These are phyloP conservation scores for Chrysolina haemoptera DNA, from an alignment of 2,888 invertebrate genomes.

Conservation along the genomic window DNA sequence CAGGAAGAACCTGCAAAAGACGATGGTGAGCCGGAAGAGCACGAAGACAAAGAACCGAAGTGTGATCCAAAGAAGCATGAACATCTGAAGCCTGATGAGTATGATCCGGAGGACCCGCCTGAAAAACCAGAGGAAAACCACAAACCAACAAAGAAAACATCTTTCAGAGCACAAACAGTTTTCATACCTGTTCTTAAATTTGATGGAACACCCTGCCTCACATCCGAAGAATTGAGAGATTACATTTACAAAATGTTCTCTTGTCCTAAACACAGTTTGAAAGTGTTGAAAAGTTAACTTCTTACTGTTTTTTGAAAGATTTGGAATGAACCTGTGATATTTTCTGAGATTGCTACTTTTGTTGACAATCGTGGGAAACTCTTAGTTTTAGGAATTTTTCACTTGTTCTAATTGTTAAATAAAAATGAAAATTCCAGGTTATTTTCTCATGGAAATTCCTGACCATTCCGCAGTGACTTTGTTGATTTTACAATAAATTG, in stretches of 20 bases:
- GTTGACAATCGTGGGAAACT: slow-evolving; percentile 31
- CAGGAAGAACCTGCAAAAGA: background rate
- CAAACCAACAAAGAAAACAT: background rate
- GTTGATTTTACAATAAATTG: slow-evolving; percentile 7
- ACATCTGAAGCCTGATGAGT: no score
- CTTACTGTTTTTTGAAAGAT: background rate
- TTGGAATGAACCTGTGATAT: slow-evolving; percentile 33
- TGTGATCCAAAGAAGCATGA: background rate
- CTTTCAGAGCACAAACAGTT: slow-evolving; percentile 39
- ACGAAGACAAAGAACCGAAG: background rate
- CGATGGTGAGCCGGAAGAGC: background rate
- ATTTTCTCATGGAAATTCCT: slow-evolving; percentile 3
- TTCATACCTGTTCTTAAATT: slow-evolving; percentile 56
- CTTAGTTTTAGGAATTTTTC: background rate
- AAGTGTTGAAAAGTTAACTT: slow-evolving; percentile 7
- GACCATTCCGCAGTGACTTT: background rate
- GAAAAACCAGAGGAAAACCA: background rate
- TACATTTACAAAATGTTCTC: slow-evolving; percentile 49
- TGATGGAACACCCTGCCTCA: slow-evolving; percentile 45
- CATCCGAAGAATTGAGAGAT: slow-evolving; percentile 50
- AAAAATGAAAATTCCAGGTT: background rate
- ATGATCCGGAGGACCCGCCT: background rate
- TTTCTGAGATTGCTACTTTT: slow-evolving; percentile 28
- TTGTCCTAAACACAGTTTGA: slow-evolving; percentile 30
- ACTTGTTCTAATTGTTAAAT: background rate